These are phyloP conservation scores for Hirtodrosophila trivittata DNA, from an alignment of 2,888 invertebrate species.

Conservation along the genomic window DNA sequence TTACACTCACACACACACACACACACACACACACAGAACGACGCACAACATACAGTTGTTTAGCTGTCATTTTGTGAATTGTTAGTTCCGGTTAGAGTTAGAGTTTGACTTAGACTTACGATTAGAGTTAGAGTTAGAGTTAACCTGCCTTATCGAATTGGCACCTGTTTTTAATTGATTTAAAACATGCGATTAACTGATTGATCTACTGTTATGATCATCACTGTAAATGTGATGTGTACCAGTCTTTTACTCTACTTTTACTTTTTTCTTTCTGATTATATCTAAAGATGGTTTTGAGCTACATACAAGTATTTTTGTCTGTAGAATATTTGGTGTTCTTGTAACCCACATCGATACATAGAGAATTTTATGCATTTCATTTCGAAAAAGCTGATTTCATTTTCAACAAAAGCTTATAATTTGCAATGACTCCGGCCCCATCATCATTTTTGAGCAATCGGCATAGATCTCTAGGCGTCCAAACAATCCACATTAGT, in stretches of 20 bases:
- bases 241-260: conserved; percentile 25
- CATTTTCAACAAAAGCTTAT: conserved; percentile 66
- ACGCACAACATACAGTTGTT: conserved; percentile 1
- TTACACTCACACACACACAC: conserved; percentile 13
- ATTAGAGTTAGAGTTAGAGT: neutral
- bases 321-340: conserved; percentile 35
- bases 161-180: conserved; percentile 15
- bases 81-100: conserved; percentile 9
- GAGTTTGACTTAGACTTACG: conserved; percentile 6
- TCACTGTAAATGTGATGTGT: neutral
- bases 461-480: conserved; percentile 53
- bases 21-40: neutral
- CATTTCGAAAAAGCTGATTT: conserved; percentile 50
- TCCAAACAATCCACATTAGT: conserved; percentile 24
- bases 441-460: conserved; percentile 34
- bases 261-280: conserved; percentile 47
- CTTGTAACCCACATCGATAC: conserved; percentile 43
- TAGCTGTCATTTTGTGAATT: conserved; percentile 11
- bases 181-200: conserved; percentile 2
- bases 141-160: conserved; percentile 23
- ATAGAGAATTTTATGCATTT: conserved; percentile 39
- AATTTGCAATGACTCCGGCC: conserved; percentile 63
- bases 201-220: neutral
- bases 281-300: conserved; percentile 32
- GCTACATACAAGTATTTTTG: conserved; percentile 45